Base-by-base conservation (phyloP, 2,797 vertebrate genomes). In the Anabas testudineus region DNA sequence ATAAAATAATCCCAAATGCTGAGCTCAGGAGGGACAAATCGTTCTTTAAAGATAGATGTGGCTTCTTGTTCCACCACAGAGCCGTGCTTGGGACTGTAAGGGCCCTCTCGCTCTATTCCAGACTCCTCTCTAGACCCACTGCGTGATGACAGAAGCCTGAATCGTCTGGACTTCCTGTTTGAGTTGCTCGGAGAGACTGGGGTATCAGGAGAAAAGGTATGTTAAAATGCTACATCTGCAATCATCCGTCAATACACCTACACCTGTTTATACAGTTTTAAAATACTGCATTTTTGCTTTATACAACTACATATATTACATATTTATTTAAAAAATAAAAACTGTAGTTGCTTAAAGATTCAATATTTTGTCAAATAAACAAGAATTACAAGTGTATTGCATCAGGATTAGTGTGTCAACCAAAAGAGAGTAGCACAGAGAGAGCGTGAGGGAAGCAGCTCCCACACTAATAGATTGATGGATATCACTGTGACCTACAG, bases 1-100 rank as follows among this genome's bases (percentile, higher is more conserved):
- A 99, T 97, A 64, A 99, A 98, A 84, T 97, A 99, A 92, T 99
- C 98, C 98, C 98, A 99, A 89, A 99, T 97, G 87, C 98, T 99
- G 80, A 99, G 95, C 71, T 98, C 97, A 9, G 98, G 98, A 46
- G 97, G 96, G 56, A 99, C 93, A 77, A 97, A 99, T 56, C 94
- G 94, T 83, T 99, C 98, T 67, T 93, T 97, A 73, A 93, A 93
- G 83, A 84, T 81, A 6, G 93, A 84, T 45, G 90, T 42, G 2
- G 94, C 94, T 74, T 95, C 94, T 41, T 95, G 94, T 45, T 94
- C 95, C 65, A 90, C 78, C 43, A 92, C 80, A 3, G 92, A 88
- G 43, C 87, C 43, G 1, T 61, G 73, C 53, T 58, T 90, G 1
- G 93, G 86, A 22, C 79, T 90, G 49, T 80, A 60, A 28, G 93